Evolutionary conservation across 2,797 vertebrate species (phyloP), one percentile per base, ranked within the genome.

Genomic region (Distichodus sexfasciatus): DNA sequence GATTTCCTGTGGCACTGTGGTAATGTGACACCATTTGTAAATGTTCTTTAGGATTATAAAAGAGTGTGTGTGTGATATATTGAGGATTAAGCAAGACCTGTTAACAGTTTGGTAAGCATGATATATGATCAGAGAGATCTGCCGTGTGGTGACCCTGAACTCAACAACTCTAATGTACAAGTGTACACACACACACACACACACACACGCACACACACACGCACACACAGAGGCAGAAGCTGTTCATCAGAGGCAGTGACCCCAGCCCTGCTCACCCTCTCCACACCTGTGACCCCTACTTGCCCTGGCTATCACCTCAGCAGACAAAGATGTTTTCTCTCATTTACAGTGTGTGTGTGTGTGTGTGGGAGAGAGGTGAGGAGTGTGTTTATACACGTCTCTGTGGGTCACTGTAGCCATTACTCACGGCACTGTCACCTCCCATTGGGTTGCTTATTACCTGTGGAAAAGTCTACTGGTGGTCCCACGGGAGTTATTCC

Each of bases 381-480:
- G 17, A 36, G 53, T 55, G 6, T 63, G 60, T 35, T 47, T 63
- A 14, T 54, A 2, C 7, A n/a, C 24, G 40, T 65, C 40, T 41
- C 47, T 61, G 38, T 40, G 17, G 67, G 38, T 61, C 61, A 41
- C 35, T 43, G 40, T 58, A 21, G 54, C 33, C 19, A 62, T 76
- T 57, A 71, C 26, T 67, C 55, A 67, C 4, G 4, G 53, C 12
- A 50, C 69, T 1, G 2, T 66, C 62, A 44, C 61, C 73, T 70
- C 55, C 47, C 19, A 41, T 54, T 71, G 53, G 48, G 41, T 47
- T 50, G 58, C 24, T 71, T 63, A 62, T 51, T 55, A 43, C 17
- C 46, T 24, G 14, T 55, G 61, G 61, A 65, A 61, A 66, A 24
- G 29, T 59, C 33, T 66, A 43, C 72, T 50, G 51, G 36, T 29